These are phyloP conservation scores for Druon quercuslanigerum DNA, from an alignment of 1,140 invertebrate species.

Conservation along the genomic window DNA sequence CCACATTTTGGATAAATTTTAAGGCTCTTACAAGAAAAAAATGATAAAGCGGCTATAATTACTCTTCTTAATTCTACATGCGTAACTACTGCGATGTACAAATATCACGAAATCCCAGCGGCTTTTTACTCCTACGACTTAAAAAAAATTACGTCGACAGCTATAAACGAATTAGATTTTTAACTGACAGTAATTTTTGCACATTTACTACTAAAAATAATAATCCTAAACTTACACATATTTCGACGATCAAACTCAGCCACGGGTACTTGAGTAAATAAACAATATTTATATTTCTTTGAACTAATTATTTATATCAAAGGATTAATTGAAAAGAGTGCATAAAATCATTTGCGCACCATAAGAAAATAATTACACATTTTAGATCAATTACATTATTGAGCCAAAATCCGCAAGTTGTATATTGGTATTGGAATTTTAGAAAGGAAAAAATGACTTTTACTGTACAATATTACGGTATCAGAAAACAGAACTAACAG, in stretches of 20 bases:
- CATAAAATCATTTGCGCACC: too few species aligned
- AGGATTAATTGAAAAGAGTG: too few species aligned
- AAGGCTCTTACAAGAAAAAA: constrained; percentile 6
- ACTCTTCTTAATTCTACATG: not conserved
- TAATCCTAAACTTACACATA: too few species aligned
- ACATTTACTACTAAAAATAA: too few species aligned
- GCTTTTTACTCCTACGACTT: not conserved
- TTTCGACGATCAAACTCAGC: too few species aligned
- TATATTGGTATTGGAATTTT: too few species aligned
- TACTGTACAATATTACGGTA: constrained; percentile 14
- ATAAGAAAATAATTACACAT: too few species aligned
- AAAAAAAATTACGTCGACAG: not conserved
- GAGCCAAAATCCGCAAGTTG: too few species aligned
- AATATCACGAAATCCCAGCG: constrained; percentile 23
- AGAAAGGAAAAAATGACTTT: not conserved
- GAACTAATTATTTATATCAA: too few species aligned
- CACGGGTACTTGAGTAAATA: too few species aligned
- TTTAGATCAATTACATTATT: too few species aligned
- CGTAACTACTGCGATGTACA: constrained; percentile 10
- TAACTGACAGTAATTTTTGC: not conserved
- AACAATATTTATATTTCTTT: too few species aligned
- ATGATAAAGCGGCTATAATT: not conserved
- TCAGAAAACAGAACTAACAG: not conserved
- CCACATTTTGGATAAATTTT: not conserved
- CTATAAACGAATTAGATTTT: not conserved